A percentile compares a stretch with the other conserved stretches of the same genome.
phyloP scores from a whole-genome alignment of 1,140 invertebrate genomes.

The Gryllus bimaculatus region DNA sequence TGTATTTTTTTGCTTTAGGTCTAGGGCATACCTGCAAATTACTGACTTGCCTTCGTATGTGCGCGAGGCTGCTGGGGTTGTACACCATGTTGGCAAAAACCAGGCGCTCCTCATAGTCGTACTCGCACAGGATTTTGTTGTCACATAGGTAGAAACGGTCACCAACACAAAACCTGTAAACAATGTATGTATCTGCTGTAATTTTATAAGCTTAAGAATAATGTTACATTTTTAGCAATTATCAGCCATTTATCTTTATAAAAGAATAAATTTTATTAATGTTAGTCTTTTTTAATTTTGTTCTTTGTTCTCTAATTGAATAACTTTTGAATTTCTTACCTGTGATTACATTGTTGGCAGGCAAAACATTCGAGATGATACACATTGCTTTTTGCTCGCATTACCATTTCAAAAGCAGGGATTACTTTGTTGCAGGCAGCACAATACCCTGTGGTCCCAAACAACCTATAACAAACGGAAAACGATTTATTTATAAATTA shows the following conservation, averaged over 20 bases:
- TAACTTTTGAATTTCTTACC: constrained; percentile 44
- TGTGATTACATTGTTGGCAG: constrained; percentile 96
- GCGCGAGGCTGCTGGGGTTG: constrained; percentile 43
- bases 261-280: constrained; percentile 7
- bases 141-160: constrained; percentile 87
- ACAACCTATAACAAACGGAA: constrained; percentile 45
- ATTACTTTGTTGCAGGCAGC: constrained; percentile 93
- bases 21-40: constrained; percentile 31
- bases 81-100: constrained; percentile 59
- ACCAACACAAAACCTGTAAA: constrained; percentile 84
- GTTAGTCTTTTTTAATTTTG: background rate
- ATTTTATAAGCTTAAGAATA: background rate
- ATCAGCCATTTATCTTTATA: background rate
- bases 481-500: too few relatives aligned
- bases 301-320: background rate
- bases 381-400: constrained; percentile 91
- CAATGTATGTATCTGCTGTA: background rate
- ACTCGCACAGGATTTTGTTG: constrained; percentile 89
- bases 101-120: constrained; percentile 85
- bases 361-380: constrained; percentile 98
- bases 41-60: constrained; percentile 45
- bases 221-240: background rate
- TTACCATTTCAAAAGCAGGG: constrained; percentile 98
- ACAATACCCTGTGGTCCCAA: constrained; percentile 85
- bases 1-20: constrained; percentile 11